phyloP scores from a whole-genome alignment of 2,888 invertebrate species.

The Chironomus tentans region DNA sequence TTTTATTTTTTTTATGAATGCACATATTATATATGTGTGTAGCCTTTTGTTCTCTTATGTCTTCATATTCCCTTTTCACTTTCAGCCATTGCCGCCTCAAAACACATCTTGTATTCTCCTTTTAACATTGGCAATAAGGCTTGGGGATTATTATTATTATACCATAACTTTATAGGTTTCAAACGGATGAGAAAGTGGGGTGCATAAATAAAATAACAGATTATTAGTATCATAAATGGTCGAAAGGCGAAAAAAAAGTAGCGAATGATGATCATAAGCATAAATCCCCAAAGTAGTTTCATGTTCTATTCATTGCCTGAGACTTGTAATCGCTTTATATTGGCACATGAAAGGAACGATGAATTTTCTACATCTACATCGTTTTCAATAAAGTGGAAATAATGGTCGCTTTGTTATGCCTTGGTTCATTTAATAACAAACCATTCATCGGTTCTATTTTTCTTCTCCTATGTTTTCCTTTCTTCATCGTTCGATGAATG shows the following conservation, averaged over 20 bases:
- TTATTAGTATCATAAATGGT: constrained; percentile 6
- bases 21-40: not conserved
- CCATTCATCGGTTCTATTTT: not conserved
- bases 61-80: too few relatives aligned
- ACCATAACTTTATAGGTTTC: too few relatives aligned
- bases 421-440: not conserved
- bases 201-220: not conserved
- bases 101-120: too few relatives aligned
- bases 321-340: constrained; percentile 24
- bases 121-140: too few relatives aligned
- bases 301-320: constrained; percentile 6
- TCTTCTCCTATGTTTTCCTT: not conserved
- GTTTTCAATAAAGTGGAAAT: not conserved
- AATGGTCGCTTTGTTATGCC: not conserved
- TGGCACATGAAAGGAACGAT: not conserved
- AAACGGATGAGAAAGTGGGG: not conserved
- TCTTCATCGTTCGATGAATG: not conserved
- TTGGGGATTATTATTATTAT: too few relatives aligned
- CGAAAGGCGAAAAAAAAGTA: not conserved
- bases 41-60: not conserved
- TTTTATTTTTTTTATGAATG: constrained; percentile 13
- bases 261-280: constrained; percentile 7
- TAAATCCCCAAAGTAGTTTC: constrained; percentile 18
- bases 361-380: not conserved
- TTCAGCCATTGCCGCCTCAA: too few relatives aligned